Evolutionary conservation across 2,888 invertebrate species (phyloP).

Genomic region (Nomada ferruginata): DNA sequence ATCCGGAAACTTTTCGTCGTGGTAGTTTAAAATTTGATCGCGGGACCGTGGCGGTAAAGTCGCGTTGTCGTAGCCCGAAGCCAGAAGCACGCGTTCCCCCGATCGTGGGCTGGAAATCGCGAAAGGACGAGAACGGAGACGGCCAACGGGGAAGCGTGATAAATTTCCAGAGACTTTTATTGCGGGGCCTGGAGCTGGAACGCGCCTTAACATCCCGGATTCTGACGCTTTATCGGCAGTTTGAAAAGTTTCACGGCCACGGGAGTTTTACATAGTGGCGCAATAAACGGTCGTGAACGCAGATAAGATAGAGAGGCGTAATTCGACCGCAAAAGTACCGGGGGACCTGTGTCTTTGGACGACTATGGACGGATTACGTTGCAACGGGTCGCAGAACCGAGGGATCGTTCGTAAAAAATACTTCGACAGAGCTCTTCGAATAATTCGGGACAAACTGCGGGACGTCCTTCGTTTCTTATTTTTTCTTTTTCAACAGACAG

Average conservation of each 20-base stretch:
- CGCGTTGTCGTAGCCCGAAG: constrained; percentile 35
- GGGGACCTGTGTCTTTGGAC: background rate
- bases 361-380: background rate
- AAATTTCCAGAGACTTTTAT: constrained; percentile 43
- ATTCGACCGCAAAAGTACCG: constrained; percentile 3
- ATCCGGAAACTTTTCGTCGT: constrained; percentile 59
- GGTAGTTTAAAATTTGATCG: constrained; percentile 65
- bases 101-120: background rate
- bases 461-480: too few species aligned
- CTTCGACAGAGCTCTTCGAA: too few species aligned
- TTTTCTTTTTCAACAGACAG: too few species aligned
- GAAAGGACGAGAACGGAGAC: constrained; percentile 6
- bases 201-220: constrained; percentile 18
- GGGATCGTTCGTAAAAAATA: too few species aligned
- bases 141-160: constrained; percentile 13
- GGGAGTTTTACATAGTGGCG: constrained; percentile 26
- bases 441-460: too few species aligned
- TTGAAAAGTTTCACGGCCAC: constrained; percentile 38
- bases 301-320: constrained; percentile 17
- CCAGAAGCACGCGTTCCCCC: constrained; percentile 13
- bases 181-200: background rate
- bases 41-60: constrained; percentile 10
- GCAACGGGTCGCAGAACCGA: background rate
- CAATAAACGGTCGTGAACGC: constrained; percentile 20
- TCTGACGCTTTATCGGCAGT: constrained; percentile 37